Base-by-base conservation (phyloP, 2,888 invertebrate genomes). In the Trichacis sp. region DNA sequence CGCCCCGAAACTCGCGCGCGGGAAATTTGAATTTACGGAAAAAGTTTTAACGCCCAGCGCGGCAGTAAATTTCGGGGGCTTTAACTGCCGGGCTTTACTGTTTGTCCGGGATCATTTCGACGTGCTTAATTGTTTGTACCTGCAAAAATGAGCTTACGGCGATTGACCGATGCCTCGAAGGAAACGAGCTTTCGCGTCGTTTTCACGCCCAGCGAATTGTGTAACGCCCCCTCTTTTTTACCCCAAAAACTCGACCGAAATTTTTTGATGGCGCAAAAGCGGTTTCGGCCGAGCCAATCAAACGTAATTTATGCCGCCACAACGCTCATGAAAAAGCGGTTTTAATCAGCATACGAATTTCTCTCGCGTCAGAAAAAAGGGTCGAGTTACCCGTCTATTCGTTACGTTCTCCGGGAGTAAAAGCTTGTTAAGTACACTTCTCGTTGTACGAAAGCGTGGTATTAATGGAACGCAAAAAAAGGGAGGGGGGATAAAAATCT, bases 291-390 rank as follows among this genome's bases (percentile, higher is more conserved):
- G 33, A n/a, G 33, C 33, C 33, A 33, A 33, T 33, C 33, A 33
- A 33, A 33, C 33, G 33, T 11, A 33, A 33, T 33, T 24, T 33
- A 33, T 33, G 33, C 33, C 33, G n/a, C 33, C 33, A 33, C 33
- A n/a, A n/a, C 24, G 33, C 9, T 11, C 33, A 9, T 33, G 33
- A 33, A 33, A 33, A 33, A 33, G 33, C n/a, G 33, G 33, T 33
- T 33, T 33, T 33, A 33, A 33, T 33, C 33, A 33, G 33, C 33
- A 33, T 33, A 33, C 33, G 33, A 33, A 33, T 33, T 33, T 33
- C 33, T 33, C 33, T 33, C 9, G n/a, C 8, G n/a, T 9, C 33
- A 6, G 8, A 33, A 33, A 33, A 33, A 33, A 33, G 24, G 24
- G 8, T 24, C 24, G 24, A 8, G 24, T 24, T 24, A 24, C 24